A percentile compares a stretch with the other conserved stretches of the same genome.
Conservation (phyloP, 2,888 invertebrate species). For the Nomada ferruginata region DNA sequence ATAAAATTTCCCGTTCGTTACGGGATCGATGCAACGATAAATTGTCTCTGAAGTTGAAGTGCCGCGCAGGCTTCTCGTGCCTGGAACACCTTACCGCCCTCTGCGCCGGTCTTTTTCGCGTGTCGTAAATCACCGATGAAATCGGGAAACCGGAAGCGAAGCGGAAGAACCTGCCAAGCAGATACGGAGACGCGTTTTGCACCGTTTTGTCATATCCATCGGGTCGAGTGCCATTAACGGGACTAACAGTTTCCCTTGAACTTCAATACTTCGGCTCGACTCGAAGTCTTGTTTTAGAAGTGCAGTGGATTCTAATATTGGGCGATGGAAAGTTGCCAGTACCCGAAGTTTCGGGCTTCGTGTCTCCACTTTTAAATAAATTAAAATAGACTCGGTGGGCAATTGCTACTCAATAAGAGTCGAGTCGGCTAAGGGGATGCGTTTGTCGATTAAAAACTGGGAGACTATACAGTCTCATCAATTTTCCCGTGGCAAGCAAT, state of each 20-base stretch:
- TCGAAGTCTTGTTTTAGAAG: too few species aligned
- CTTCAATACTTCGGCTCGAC: too few species aligned
- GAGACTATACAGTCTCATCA: not conserved
- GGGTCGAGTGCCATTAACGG: not conserved
- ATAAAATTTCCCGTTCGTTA: slow-evolving; percentile 60
- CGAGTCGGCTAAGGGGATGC: too few species aligned
- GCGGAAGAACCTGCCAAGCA: slow-evolving; percentile 60
- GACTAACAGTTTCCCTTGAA: not conserved
- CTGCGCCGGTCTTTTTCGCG: slow-evolving; percentile 12
- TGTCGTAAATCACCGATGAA: slow-evolving; percentile 73
- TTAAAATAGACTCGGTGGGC: too few species aligned
- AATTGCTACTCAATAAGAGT: too few species aligned
- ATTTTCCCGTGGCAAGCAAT: not conserved
- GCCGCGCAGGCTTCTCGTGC: not conserved
- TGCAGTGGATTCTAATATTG: too few species aligned
- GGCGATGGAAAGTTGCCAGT: too few species aligned
- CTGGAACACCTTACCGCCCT: not conserved
- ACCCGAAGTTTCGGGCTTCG: too few species aligned
- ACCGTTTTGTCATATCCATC: slow-evolving; percentile 52
- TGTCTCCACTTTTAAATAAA: too few species aligned
- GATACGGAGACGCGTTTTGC: slow-evolving; percentile 62
- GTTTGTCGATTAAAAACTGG: too few species aligned
- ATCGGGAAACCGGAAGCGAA: slow-evolving; percentile 63
- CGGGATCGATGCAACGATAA: slow-evolving; percentile 62
- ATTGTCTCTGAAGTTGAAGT: slow-evolving; percentile 46